Evolutionary conservation across 2,888 invertebrate species (phyloP).

Genomic region (Lasioglossum pauxillum): DNA sequence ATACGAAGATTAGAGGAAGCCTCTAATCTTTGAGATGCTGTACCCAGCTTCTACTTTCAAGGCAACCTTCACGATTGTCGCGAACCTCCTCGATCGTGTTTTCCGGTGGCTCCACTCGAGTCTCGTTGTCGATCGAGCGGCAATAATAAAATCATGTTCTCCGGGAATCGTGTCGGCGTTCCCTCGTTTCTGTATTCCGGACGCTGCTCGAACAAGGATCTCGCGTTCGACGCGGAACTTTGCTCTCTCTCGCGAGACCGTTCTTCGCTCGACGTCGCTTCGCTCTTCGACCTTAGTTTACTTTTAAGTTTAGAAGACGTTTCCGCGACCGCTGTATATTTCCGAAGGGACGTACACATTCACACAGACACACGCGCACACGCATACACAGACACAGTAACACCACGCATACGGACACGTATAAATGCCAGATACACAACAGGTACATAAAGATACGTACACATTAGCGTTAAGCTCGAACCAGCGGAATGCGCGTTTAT

Average conservation of each 20-base stretch:
- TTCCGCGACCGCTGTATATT: constrained; percentile 26
- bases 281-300: constrained; percentile 23
- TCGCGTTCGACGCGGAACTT: neutral
- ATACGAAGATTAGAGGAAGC: neutral
- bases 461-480: constrained; percentile 33
- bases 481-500: constrained; percentile 36
- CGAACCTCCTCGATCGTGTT: neutral
- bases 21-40: neutral
- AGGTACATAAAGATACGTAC: neutral
- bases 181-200: constrained; percentile 29
- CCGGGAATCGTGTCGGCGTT: constrained; percentile 30
- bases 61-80: neutral
- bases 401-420: neutral
- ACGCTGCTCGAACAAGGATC: constrained; percentile 16
- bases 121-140: neutral
- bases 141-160: neutral
- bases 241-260: neutral
- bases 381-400: neutral
- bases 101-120: neutral
- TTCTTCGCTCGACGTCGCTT: constrained; percentile 7
- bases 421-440: neutral
- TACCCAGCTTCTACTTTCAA: neutral
- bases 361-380: neutral
- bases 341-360: constrained; percentile 4
- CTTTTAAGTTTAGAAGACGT: constrained; percentile 10